Evolutionary conservation across 2,888 invertebrate species (phyloP).

Genomic region (Netelia inedita): DNA sequence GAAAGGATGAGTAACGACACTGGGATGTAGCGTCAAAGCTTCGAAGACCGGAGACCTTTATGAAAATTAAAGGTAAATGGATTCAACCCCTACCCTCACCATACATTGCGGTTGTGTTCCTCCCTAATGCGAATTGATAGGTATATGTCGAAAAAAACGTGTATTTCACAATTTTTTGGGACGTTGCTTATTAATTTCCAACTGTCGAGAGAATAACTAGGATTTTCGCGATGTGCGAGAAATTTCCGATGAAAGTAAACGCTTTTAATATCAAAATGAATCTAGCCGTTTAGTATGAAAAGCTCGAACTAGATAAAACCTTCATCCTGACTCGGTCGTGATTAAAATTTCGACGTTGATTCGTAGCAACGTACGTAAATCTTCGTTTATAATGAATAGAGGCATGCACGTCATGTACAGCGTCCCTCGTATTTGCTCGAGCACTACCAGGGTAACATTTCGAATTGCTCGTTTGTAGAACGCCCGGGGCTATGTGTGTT

Average conservation of each 20-base stretch:
- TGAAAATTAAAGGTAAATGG: slow-evolving; percentile 36
- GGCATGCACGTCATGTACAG: neutral
- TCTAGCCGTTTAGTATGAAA: neutral
- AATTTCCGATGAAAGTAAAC: too few relatives aligned
- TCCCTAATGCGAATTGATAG: neutral
- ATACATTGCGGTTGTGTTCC: neutral
- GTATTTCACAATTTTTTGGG: neutral
- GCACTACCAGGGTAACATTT: slow-evolving; percentile 8
- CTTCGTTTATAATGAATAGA: neutral
- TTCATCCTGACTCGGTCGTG: slow-evolving; percentile 14
- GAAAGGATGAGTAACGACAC: slow-evolving; percentile 14
- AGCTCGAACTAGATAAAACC: neutral
- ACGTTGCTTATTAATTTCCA: too few relatives aligned
- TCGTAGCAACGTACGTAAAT: neutral
- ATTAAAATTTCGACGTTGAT: neutral
- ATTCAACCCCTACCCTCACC: neutral
- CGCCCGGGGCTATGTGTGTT: slow-evolving; percentile 16
- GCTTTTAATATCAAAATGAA: neutral
- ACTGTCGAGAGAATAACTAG: too few relatives aligned
- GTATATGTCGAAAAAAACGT: neutral
- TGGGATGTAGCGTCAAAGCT: slow-evolving; percentile 12
- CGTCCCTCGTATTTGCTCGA: neutral
- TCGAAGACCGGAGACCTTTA: slow-evolving; percentile 34
- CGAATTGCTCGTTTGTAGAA: slow-evolving; percentile 19
- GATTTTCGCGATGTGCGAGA: too few relatives aligned